phyloP scores from a whole-genome alignment of 1,140 invertebrate species.

The Drosophila willistoni region DNA sequence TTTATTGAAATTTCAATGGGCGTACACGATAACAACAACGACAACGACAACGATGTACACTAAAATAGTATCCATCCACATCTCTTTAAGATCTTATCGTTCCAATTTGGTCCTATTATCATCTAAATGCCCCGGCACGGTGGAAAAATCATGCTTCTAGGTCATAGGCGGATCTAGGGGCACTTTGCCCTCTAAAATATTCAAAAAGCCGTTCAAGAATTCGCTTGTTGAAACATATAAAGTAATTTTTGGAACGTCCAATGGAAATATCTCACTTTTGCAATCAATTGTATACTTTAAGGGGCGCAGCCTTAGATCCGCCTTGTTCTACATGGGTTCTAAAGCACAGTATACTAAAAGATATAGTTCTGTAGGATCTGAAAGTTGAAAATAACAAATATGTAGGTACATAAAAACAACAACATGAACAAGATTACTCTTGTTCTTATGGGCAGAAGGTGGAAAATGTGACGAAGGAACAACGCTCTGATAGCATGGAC shows the following conservation, averaged over 20 bases:
- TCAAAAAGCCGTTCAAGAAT: background rate
- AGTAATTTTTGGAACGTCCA: too few relatives aligned
- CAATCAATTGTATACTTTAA: too few relatives aligned
- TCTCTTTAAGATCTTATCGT: constrained; percentile 3
- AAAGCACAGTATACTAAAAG: background rate
- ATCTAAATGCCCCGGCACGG: too few relatives aligned
- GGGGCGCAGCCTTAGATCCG: too few relatives aligned
- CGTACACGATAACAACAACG: constrained; percentile 12
- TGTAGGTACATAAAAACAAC: background rate
- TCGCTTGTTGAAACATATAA: too few relatives aligned
- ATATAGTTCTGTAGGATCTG: background rate
- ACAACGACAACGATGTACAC: constrained; percentile 5
- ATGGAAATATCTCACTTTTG: too few relatives aligned
- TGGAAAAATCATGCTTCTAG: too few relatives aligned
- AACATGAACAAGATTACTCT: background rate
- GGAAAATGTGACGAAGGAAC: constrained; percentile 67
- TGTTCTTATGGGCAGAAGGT: constrained; percentile 49
- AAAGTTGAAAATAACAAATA: too few relatives aligned
- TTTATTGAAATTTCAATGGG: constrained; percentile 76
- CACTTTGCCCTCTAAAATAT: too few relatives aligned
- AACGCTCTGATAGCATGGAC: constrained; percentile 37
- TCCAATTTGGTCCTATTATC: background rate
- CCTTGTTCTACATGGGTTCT: too few relatives aligned
- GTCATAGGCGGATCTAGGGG: background rate
- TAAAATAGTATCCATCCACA: background rate